Conservation (phyloP, 2,797 vertebrate genomes). For the Oreochromis mossambicus region DNA sequence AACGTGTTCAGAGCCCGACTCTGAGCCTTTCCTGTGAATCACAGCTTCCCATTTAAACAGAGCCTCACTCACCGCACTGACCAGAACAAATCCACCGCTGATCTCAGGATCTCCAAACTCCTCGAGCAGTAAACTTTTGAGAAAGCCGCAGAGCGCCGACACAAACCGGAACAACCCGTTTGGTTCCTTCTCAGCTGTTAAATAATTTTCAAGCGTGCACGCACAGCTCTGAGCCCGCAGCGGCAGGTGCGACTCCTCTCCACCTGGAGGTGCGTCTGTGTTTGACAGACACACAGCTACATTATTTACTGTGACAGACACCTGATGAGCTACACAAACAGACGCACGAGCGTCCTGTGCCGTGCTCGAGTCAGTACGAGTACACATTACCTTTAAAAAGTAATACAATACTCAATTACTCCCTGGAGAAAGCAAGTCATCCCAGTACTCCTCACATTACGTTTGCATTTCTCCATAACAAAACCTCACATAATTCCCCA, state of each 20-base stretch:
- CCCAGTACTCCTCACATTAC: not conserved
- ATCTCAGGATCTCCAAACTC: not conserved
- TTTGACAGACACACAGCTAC: not conserved
- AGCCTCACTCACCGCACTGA: not conserved
- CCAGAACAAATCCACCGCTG: not conserved
- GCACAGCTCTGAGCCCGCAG: fast-evolving
- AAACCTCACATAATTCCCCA: not conserved
- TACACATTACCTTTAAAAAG: fast-evolving
- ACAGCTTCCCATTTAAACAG: not conserved
- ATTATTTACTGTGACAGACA: not conserved
- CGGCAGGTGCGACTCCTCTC: conserved; percentile 1
- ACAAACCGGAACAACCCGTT: conserved; percentile 57
- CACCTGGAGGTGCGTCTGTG: not conserved
- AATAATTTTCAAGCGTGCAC: not conserved
- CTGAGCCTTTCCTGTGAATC: not conserved
- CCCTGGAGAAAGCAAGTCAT: not conserved
- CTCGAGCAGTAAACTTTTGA: fast-evolving
- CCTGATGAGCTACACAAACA: not conserved
- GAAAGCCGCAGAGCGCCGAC: not conserved
- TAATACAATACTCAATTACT: not conserved
- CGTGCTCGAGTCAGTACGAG: fast-evolving
- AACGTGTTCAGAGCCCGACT: fast-evolving
- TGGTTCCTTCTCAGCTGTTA: conserved; percentile 2
- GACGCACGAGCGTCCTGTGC: not conserved
- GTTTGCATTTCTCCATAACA: not conserved